A percentile compares a stretch with the other conserved stretches of the same genome.
phyloP scores from a whole-genome alignment of 2,888 invertebrate species.

The Zaprionus lineosus region DNA sequence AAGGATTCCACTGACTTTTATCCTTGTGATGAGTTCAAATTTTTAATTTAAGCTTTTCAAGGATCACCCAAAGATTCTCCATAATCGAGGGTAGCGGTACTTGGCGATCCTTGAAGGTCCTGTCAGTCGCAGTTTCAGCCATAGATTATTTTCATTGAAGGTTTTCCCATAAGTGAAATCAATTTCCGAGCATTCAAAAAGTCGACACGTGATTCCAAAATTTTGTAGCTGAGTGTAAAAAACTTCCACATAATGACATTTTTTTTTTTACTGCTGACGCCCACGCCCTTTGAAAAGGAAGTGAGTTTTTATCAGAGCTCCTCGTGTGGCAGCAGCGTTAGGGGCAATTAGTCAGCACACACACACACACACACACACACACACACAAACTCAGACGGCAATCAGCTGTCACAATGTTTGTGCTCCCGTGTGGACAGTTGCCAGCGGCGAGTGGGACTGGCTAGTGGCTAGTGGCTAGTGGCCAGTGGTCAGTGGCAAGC shows the following conservation, averaged over 20 bases:
- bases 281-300: constrained; percentile 29
- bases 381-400: constrained; percentile 26
- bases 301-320: constrained; percentile 20
- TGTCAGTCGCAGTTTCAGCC: no score
- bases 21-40: no score
- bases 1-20: no score
- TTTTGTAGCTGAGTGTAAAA: constrained; percentile 30
- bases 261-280: constrained; percentile 2
- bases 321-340: constrained; percentile 33
- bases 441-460: not conserved
- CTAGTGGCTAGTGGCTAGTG: not conserved
- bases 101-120: no score
- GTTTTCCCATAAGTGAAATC: no score
- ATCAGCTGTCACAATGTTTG: constrained; percentile 73
- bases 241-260: no score
- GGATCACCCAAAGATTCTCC: no score
- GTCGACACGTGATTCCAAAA: no score
- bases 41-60: no score
- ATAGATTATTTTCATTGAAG: no score
- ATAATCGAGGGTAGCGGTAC: no score
- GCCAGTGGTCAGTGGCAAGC: constrained; percentile 19
- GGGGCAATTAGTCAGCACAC: constrained; percentile 49
- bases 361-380: constrained; percentile 6
- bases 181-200: no score
- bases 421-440: constrained; percentile 18